Evolutionary conservation across 2,888 invertebrate genomes (phyloP).

Genomic region (Amblyjoppa proteus): DNA sequence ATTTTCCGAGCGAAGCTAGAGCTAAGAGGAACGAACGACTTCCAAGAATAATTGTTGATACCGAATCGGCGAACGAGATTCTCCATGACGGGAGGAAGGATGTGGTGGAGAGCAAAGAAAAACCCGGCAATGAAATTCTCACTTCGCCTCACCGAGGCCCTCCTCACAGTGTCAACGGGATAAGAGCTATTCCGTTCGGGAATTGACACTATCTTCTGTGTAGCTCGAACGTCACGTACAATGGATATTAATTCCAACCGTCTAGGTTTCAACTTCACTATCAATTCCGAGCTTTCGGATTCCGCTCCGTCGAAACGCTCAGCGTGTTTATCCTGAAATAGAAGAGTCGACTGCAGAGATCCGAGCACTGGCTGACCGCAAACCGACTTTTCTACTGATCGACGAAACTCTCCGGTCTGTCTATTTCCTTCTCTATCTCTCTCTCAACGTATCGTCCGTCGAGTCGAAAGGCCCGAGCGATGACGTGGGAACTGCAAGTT

Average conservation of each 20-base stretch:
- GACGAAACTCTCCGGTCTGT: background rate
- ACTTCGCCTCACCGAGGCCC: background rate
- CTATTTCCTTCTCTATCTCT: background rate
- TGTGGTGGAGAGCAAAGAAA: slow-evolving; percentile 34
- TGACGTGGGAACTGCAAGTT: slow-evolving; percentile 12
- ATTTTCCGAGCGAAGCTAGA: slow-evolving; percentile 8
- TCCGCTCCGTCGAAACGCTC: background rate
- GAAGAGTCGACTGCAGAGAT: background rate
- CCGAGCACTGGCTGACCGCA: slow-evolving; percentile 39
- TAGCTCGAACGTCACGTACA: slow-evolving; percentile 72
- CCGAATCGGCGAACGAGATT: background rate
- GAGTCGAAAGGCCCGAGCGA: slow-evolving; percentile 2
- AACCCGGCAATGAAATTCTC: slow-evolving; percentile 9
- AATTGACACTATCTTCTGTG: slow-evolving; percentile 27
- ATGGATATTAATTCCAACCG: slow-evolving; percentile 75
- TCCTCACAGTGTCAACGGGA: background rate
- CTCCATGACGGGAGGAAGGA: slow-evolving; percentile 33
- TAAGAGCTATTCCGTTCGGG: background rate
- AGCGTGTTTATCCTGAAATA: background rate
- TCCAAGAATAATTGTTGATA: slow-evolving; percentile 56
- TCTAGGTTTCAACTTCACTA: slow-evolving; percentile 38
- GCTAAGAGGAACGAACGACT: slow-evolving; percentile 15
- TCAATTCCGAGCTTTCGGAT: slow-evolving; percentile 62
- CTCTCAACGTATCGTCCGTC: background rate
- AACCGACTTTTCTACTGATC: slow-evolving; percentile 38